Base-by-base conservation (phyloP, 2,113 vertebrate species). In the Tetrao urogallus region DNA sequence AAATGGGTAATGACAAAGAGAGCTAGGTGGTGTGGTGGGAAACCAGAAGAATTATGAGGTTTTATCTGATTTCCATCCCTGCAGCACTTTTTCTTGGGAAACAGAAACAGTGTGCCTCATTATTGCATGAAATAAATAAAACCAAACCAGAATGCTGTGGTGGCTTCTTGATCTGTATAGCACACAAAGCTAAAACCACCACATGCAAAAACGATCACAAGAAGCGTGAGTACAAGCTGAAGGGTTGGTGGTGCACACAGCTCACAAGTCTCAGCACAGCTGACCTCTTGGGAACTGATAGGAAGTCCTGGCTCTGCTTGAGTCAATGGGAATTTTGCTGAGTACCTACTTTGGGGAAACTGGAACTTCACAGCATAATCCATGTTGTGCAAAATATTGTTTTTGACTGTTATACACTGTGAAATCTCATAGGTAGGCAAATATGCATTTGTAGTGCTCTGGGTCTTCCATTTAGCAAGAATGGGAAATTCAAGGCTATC, bases 111-210 rank as follows among this genome's bases (percentile, higher is more conserved):
- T 6, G 3, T 93, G 56, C 65, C 83, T 94, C 21, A 12, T 76
- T 86, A 93, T 74, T 95, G 75, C 47, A 25, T 86, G 69, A 75
- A 97, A 90, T 95, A 94, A 96, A 88, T 92, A 83, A 96, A 96
- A 79, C 91, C 79, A 96, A 87, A 47, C 42, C 48, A 77, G 90
- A 89, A 75, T 52, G 18, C 82, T 92, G 73, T 84, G 91, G 86
- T 95, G 69, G 73, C 60, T 94, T 90, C 85, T 90, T 89, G 82
- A 80, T 91, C 61, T 78, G n/a, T 88, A 93, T 95, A 79, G 73
- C 82, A 60, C 65, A 54, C 82, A 76, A 73, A 91, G 43, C 57
- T 70, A 56, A 94, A 95, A 69, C 86, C 21, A 78, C 88, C 94
- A 94, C 69, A 90, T 88, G 90, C 79, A 84, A 88, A 97, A 96